Conservation (phyloP, 2,888 invertebrate species). For the Euspilapteryx auroguttella region DNA sequence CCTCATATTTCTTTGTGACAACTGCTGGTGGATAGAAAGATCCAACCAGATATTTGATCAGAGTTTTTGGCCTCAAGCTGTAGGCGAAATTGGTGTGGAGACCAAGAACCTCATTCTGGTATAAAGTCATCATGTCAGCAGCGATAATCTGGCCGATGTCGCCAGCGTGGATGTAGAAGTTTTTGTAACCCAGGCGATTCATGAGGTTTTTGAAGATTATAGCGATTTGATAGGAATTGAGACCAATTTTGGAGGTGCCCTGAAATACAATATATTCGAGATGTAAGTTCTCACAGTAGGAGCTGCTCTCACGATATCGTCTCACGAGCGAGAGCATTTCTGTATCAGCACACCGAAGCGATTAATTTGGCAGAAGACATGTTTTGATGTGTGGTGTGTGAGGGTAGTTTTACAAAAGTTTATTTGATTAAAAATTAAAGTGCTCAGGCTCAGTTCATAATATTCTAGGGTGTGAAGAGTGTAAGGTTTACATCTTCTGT, state of each 20-base stretch:
- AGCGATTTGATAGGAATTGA: slow-evolving; percentile 42
- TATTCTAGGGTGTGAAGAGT: too few species aligned
- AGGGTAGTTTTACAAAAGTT: too few species aligned
- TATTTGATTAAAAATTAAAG: too few species aligned
- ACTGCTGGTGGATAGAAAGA: slow-evolving; percentile 32
- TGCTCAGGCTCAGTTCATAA: too few species aligned
- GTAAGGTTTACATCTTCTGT: too few species aligned
- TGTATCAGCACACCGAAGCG: too few species aligned
- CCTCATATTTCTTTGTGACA: slow-evolving; percentile 23
- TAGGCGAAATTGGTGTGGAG: slow-evolving; percentile 60
- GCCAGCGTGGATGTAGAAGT: slow-evolving; percentile 66
- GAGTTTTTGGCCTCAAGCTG: slow-evolving; percentile 8
- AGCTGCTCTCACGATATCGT: not conserved
- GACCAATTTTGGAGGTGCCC: slow-evolving; percentile 45
- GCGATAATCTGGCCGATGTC: slow-evolving; percentile 67
- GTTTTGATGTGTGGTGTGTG: too few species aligned
- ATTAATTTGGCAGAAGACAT: too few species aligned
- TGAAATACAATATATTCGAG: slow-evolving; percentile 8
- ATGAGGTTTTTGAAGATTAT: slow-evolving; percentile 62
- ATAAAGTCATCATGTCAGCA: slow-evolving; percentile 50
- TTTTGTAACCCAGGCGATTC: slow-evolving; percentile 56
- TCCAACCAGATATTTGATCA: slow-evolving; percentile 21
- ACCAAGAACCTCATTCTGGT: slow-evolving; percentile 38
- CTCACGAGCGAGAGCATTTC: not conserved
- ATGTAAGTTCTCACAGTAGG: not conserved